Conservation (phyloP, 2,113 vertebrate species). For the Brachypodius melanocephalos region DNA sequence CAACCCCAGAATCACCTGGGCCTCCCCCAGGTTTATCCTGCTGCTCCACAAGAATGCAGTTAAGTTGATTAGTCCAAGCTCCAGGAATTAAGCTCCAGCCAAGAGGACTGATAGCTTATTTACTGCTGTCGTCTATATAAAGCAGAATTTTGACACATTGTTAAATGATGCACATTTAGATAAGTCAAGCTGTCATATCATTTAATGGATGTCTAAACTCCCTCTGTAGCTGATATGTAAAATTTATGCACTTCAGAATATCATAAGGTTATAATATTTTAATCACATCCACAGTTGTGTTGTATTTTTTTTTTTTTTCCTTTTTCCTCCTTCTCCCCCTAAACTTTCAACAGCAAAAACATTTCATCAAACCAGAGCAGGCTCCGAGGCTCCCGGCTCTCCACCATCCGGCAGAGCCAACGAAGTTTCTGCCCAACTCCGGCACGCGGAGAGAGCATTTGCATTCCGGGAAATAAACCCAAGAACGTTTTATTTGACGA, state of each 20-base stretch:
- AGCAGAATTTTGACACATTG: conserved; percentile 83
- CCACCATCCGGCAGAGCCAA: neutral
- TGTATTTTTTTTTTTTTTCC: neutral
- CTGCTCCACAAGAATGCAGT: neutral
- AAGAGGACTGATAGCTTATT: conserved; percentile 80
- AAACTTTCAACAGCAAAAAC: conserved; percentile 64
- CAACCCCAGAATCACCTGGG: neutral
- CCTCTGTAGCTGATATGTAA: conserved; percentile 77
- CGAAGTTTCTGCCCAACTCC: conserved; percentile 40
- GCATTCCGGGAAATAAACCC: neutral
- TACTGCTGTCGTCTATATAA: conserved; percentile 81
- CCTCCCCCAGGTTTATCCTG: neutral
- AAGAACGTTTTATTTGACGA: neutral
- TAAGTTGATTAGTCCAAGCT: conserved; percentile 44
- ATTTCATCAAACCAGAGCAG: conserved; percentile 4
- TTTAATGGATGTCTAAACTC: conserved; percentile 84
- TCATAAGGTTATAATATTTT: conserved; percentile 82
- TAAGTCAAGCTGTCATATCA: conserved; percentile 83
- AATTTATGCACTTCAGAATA: conserved; percentile 83
- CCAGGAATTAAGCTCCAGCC: conserved; percentile 71
- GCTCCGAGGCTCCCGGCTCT: neutral
- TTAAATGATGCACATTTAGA: conserved; percentile 85
- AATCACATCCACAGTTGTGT: conserved; percentile 71
- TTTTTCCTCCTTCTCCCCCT: neutral
- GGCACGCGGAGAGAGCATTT: neutral